Evolutionary conservation across 64 coral and sea anemone genomes (phyloP), one percentile per base, ranked within the genome.

Genomic region (Actinia tenebrosa): DNA sequence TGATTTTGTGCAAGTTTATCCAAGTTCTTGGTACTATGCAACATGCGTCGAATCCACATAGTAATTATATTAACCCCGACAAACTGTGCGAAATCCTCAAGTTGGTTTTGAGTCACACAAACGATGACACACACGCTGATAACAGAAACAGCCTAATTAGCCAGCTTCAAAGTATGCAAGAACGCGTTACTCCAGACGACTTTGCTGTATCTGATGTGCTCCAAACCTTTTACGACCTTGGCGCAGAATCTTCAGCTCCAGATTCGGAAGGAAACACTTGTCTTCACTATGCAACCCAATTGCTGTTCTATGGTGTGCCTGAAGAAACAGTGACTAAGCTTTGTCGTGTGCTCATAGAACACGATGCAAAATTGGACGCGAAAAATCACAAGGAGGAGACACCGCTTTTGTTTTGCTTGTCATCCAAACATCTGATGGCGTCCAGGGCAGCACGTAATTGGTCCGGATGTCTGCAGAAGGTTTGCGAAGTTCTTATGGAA

Each of bases 101-200:
- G 64, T 69, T 18, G 4, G n/a, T 69, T 23, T 69, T 69, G 19
- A 20, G n/a, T 25, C 20, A 69, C 7, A 69, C 47, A 50, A 50
- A 50, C 47, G 47, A 50, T 50, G 47, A 10, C 20, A 8, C 7
- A n/a, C 3, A 5, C 8, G 64, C 19, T 23, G n/a, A 22, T 7
- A 20, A 69, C 9, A 25, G n/a, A 69, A 69, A 69, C 1, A 1
- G 18, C 4, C 10, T 69, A 25, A 1, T 69, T 1, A 69, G 22
- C 64, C 64, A 69, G 64, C 64, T 69, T 69, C 19, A 69, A 69
- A 69, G 64, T 69, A 23, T 69, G 10, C 64, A 69, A 69, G 64
- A 69, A 69, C 19, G 22, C 22, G 8, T 69, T 69, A 4, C 19
- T 25, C 20, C 64, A 69, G 20, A 69, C 20, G 5, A 69, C 7